Base-by-base conservation (phyloP, 1,140 invertebrate species). In the Maconellicoccus hirsutus region DNA sequence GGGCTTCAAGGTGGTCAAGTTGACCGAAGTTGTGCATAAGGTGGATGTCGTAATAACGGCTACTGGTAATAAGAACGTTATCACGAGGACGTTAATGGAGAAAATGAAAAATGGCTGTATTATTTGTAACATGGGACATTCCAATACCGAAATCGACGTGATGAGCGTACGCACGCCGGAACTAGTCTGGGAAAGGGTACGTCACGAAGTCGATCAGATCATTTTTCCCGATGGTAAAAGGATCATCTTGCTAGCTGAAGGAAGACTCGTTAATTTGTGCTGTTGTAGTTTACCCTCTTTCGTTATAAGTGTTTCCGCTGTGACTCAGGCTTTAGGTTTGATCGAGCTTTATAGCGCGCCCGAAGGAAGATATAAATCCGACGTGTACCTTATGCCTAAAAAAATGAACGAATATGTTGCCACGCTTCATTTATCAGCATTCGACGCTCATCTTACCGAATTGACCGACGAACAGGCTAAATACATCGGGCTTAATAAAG, bases 71-170 rank as follows among this genome's bases (percentile, higher is more conserved):
- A 98, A 98, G 81, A 95, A 96, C 78, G 94, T 98, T 19, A 93
- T 98, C 26, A 93, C 91, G 6, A 84, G 94, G 12, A 91, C 95
- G 75, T 92, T 96, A 77, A 94, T 98, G 91, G 94, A 98, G 80
- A 89, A 94, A 77, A 93, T 98, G 91, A 96, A 96, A 82, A 96
- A 92, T 78, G 94, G 94, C 63, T 96, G 94, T 79, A 92, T 98
- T 71, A 87, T 98, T 0, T 97, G 94, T 81, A 98, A 98, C 81
- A 98, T 98, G 94, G 95, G 95, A 0, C 95, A 98, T 81, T 96
- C 93, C 69, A 98, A 98, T 81, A 98, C 94, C 19, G 96, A 98
- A 85, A 95, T 98, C 75, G 96, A 98, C 84, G 92, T 98, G 73
- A 91, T 92, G 83, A 81, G 88, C 85, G n/a, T 98, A 72, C 82